Percentiles rank a stretch among this genome's conserved stretches.
phyloP scores from a whole-genome alignment of 2,113 vertebrate genomes.

The Sinocyclocheilus maitianheensis region DNA sequence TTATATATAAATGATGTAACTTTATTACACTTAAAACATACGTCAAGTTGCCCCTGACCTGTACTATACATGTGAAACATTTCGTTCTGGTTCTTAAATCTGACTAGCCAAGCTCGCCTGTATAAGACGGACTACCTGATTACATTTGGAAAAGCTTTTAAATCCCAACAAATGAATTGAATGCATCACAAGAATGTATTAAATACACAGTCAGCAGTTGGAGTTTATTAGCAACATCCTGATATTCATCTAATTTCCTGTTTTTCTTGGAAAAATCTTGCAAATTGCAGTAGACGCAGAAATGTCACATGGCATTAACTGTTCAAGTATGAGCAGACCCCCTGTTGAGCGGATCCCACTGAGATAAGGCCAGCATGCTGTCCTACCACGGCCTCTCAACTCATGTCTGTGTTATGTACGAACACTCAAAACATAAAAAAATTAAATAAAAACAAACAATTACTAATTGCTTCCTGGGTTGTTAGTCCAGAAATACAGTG shows the following conservation, averaged over 20 bases:
- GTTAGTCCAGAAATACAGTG: background rate
- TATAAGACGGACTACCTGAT: background rate
- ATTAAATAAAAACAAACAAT: constrained; percentile 2
- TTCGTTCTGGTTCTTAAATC: background rate
- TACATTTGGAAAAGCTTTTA: background rate
- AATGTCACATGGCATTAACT: background rate
- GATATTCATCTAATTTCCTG: constrained; percentile 23
- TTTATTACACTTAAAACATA: no score
- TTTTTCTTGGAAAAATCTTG: background rate
- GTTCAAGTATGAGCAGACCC: background rate
- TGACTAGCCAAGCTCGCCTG: background rate
- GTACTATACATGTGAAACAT: background rate
- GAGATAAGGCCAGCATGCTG: constrained; percentile 10
- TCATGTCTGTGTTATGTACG: background rate
- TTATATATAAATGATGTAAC: no score
- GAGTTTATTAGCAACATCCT: constrained; percentile 15
- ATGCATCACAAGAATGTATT: constrained; percentile 11
- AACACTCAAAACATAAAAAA: background rate
- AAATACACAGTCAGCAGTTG: constrained; percentile 23
- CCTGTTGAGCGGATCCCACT: background rate
- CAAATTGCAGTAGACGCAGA: background rate
- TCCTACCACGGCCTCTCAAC: background rate
- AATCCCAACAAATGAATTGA: background rate
- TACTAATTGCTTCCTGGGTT: background rate
- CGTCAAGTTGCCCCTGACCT: no score